These are phyloP conservation scores for Malaclemys terrapin DNA, from an alignment of 2,113 vertebrate species.

Conservation along the genomic window DNA sequence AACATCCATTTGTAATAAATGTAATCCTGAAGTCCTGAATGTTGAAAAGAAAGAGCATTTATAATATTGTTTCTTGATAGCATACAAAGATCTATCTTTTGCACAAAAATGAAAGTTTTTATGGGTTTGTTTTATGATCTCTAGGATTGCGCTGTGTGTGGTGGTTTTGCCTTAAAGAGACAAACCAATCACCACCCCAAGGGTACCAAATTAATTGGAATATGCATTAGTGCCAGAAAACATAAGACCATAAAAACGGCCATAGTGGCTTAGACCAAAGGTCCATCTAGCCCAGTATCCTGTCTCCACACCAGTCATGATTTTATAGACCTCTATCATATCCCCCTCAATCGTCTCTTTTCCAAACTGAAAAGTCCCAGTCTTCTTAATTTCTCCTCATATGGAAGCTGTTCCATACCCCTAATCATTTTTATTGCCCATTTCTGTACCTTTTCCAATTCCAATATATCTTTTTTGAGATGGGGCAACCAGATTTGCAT, in stretches of 20 bases:
- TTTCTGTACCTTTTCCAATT: no score
- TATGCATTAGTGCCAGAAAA: not conserved
- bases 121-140: conserved; percentile 42
- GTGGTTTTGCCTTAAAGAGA: not conserved
- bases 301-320: not conserved
- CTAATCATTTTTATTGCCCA: no score
- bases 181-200: not conserved
- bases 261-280: not conserved
- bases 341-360: no score
- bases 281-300: not conserved
- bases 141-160: not conserved
- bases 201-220: not conserved
- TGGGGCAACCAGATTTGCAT: no score
- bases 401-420: no score
- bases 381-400: no score
- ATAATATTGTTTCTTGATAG: conserved; percentile 50
- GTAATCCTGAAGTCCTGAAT: not conserved
- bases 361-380: no score
- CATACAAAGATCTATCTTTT: not conserved
- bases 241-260: not conserved
- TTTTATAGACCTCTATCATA: no score
- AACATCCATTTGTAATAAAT: conserved; percentile 1
- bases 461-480: no score
- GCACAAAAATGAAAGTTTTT: conserved; percentile 1
- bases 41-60: conserved; percentile 12